Conservation (phyloP, 2,888 invertebrate genomes). For the Cantharis nigra region DNA sequence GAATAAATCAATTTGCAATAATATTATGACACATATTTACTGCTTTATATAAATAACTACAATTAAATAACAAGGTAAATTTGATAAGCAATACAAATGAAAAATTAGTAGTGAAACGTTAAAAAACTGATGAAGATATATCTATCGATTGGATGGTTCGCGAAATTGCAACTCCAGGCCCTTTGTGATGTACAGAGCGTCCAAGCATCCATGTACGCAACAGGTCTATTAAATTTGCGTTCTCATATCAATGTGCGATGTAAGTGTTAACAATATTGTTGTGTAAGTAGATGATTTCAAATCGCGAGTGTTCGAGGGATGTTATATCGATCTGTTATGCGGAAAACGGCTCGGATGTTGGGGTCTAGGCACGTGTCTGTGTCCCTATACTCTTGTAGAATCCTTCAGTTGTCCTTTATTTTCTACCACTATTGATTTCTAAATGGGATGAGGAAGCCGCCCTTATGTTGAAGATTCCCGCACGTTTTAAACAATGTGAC, state of each 20-base stretch:
- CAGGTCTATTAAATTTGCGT: conserved; percentile 49
- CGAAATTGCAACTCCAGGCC: conserved; percentile 25
- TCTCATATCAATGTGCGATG: conserved; percentile 52
- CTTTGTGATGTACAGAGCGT: conserved; percentile 17
- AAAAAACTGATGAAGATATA: conserved; percentile 31
- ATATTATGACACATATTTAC: background rate
- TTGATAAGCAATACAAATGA: background rate
- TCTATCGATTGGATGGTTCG: conserved; percentile 37
- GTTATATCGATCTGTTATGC: conserved; percentile 51
- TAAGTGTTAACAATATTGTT: conserved; percentile 45
- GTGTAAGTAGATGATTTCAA: conserved; percentile 45
- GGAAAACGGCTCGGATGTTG: conserved; percentile 45
- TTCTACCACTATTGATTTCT: conserved; percentile 55
- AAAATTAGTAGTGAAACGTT: background rate
- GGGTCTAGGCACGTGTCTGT: conserved; percentile 51
- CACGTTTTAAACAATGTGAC: conserved; percentile 60
- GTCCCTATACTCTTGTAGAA: conserved; percentile 53
- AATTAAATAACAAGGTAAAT: background rate
- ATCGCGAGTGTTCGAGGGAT: conserved; percentile 39
- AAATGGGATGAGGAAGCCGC: conserved; percentile 55
- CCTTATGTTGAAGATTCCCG: conserved; percentile 59
- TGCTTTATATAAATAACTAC: background rate
- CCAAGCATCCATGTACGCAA: conserved; percentile 43
- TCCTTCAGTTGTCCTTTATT: conserved; percentile 53
- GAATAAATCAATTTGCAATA: background rate